phyloP scores from a whole-genome alignment of 1,140 invertebrate genomes.

The Homarus americanus region DNA sequence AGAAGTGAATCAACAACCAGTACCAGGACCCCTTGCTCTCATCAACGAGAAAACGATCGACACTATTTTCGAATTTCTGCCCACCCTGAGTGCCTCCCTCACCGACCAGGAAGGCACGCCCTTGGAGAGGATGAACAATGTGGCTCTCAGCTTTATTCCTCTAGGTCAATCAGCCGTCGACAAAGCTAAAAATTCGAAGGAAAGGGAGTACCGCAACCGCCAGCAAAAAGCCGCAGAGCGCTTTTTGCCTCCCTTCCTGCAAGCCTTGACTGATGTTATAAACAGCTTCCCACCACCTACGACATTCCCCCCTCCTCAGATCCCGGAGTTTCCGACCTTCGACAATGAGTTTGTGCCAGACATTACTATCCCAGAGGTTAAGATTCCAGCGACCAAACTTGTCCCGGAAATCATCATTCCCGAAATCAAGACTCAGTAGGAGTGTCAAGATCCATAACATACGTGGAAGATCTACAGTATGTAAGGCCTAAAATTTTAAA shows the following conservation, averaged over 20 bases:
- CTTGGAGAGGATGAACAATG: background rate
- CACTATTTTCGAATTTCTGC: background rate
- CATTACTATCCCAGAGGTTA: background rate
- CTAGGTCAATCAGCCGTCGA: background rate
- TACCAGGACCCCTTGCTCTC: background rate
- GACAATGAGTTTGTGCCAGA: background rate
- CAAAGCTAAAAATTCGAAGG: background rate
- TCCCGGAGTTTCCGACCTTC: background rate
- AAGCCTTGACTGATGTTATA: background rate
- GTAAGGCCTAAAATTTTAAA: too few species aligned
- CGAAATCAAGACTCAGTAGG: background rate
- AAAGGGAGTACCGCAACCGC: background rate
- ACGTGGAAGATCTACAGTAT: background rate
- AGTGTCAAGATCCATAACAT: too few species aligned
- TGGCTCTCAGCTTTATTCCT: constrained; percentile 1
- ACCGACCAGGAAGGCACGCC: background rate
- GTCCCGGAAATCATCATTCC: background rate
- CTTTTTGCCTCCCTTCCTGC: background rate
- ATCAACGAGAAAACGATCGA: background rate
- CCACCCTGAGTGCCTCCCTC: background rate
- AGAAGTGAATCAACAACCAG: background rate
- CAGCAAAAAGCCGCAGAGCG: background rate
- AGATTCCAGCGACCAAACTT: background rate
- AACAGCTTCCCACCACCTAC: background rate
- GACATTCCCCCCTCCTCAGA: background rate